These are phyloP conservation scores for Malurus cyaneus DNA, from an alignment of 2,113 vertebrate species.

Conservation along the genomic window DNA sequence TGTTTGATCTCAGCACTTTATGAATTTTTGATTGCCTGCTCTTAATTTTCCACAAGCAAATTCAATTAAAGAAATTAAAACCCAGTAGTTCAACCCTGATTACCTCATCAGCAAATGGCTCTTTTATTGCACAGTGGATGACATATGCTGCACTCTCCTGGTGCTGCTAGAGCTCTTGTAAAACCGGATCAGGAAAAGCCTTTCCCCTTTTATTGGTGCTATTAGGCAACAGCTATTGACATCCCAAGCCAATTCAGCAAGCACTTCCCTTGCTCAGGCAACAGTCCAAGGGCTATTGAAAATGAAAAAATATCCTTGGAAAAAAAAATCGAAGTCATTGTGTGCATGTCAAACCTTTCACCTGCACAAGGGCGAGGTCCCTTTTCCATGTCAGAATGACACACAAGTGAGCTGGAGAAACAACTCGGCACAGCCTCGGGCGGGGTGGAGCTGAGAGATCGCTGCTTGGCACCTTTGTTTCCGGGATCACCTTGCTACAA, in stretches of 20 bases:
- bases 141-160: background rate
- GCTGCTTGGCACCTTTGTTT: fast-evolving
- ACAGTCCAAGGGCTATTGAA: background rate
- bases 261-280: background rate
- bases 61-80: constrained; percentile 48
- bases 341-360: background rate
- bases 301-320: background rate
- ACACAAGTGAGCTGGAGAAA: fast-evolving
- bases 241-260: background rate
- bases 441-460: fast-evolving
- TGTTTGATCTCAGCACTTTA: constrained; percentile 38
- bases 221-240: background rate
- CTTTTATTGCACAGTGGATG: background rate
- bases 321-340: background rate
- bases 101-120: constrained; percentile 26
- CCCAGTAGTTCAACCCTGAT: background rate
- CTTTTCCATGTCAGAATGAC: too few species aligned
- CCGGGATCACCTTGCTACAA: fast-evolving
- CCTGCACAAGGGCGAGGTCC: background rate
- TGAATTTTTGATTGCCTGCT: constrained; percentile 42
- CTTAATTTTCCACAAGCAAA: constrained; percentile 37
- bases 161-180: background rate
- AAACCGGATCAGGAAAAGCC: background rate
- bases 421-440: fast-evolving
- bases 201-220: background rate